Evolutionary conservation across 1,140 invertebrate genomes (phyloP).

Genomic region (Platyura marginata): DNA sequence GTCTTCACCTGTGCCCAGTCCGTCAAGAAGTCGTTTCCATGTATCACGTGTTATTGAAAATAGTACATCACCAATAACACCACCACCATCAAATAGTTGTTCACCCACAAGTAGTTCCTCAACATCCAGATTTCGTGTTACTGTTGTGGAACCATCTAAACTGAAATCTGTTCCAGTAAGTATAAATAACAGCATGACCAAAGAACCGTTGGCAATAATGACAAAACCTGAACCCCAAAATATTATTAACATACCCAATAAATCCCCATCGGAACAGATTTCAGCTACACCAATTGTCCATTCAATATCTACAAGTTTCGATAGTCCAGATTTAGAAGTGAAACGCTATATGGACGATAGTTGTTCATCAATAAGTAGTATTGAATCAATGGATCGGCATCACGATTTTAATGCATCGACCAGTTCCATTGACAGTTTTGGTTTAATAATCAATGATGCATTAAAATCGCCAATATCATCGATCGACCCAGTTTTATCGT

Average conservation of each 20-base stretch:
- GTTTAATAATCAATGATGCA: neutral
- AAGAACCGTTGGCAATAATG: neutral
- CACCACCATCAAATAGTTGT: conserved; percentile 2
- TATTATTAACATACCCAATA: neutral
- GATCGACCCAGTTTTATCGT: neutral
- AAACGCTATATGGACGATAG: conserved; percentile 23
- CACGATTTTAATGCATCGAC: conserved; percentile 24
- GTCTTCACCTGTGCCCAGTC: conserved; percentile 38
- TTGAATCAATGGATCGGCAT: conserved; percentile 3
- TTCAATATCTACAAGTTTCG: conserved; percentile 13
- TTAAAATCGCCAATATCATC: neutral
- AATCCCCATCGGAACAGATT: neutral
- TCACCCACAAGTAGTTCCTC: neutral
- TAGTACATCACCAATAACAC: conserved; percentile 1
- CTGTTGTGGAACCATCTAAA: conserved; percentile 2
- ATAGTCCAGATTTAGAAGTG: conserved; percentile 29
- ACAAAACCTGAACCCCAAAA: neutral
- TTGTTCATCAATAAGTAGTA: conserved; percentile 3
- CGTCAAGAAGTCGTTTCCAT: conserved; percentile 35
- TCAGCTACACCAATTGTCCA: neutral
- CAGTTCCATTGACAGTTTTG: conserved; percentile 23
- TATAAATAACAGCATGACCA: neutral
- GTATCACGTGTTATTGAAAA: conserved; percentile 33
- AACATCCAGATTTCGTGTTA: conserved; percentile 4
- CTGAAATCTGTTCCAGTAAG: neutral